These are phyloP conservation scores for Phorcus lineatus DNA, from an alignment of 2,888 invertebrate genomes.

Conservation along the genomic window DNA sequence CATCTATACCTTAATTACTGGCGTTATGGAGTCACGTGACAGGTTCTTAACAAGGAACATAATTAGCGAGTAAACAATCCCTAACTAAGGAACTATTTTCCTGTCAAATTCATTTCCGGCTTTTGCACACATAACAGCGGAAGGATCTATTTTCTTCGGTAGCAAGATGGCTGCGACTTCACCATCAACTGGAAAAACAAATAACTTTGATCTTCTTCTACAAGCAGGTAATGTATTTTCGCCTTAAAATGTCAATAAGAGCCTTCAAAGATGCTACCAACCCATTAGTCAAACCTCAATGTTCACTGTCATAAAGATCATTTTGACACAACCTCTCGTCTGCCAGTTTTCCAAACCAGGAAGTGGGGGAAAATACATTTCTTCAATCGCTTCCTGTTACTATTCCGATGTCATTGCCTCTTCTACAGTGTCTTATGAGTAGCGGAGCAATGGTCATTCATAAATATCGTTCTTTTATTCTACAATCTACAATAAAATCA, in stretches of 20 bases:
- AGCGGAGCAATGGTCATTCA: no score
- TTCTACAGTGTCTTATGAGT: neutral
- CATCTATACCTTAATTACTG: neutral
- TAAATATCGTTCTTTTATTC: no score
- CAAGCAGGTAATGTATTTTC: constrained; percentile 59
- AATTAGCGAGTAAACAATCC: neutral
- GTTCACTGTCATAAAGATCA: constrained; percentile 16
- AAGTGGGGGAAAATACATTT: constrained; percentile 57
- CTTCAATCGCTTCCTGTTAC: constrained; percentile 57
- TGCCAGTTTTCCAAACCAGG: constrained; percentile 54
- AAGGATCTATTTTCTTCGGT: constrained; percentile 39
- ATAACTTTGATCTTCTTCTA: constrained; percentile 61
- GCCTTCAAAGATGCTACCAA: neutral
- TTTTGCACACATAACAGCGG: constrained; percentile 40
- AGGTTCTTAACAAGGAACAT: neutral
- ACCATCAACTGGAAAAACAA: constrained; percentile 38
- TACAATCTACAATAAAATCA: no score
- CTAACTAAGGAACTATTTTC: constrained; percentile 7
- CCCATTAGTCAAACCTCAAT: neutral
- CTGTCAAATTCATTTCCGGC: constrained; percentile 39
- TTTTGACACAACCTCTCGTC: neutral
- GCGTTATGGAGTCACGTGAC: neutral
- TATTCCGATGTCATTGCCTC: neutral
- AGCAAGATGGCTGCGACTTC: constrained; percentile 45
- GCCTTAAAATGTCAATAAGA: neutral